Evolutionary conservation across 2,888 invertebrate genomes (phyloP), one percentile per base, ranked within the genome.

Genomic region (Podotricha telesiphe): DNA sequence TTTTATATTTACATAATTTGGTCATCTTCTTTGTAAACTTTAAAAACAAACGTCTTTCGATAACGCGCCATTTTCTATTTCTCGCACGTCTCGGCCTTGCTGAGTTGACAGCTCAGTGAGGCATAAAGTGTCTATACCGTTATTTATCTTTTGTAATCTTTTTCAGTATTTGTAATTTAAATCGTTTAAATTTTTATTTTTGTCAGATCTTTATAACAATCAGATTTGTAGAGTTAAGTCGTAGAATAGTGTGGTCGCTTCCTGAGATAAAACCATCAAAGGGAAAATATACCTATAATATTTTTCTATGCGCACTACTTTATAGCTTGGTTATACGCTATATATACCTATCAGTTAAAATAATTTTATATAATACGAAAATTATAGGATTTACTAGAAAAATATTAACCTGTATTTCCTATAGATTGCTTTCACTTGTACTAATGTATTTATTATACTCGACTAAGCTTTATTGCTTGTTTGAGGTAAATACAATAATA

Each of bases 61-160:
- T 69, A 69, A 69, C 72, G 67, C 66, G 64, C 67, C 72, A 66
- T 56, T 69, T 69, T 71, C 70, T 76, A 75, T 74, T 76, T 72
- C 61, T 55, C 67, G 53, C 74, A 69, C 68, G 73, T 70, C 51
- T 71, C 70, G 68, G 71, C 74, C 74, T 74, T 72, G 69, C 59
- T 22, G 62, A 72, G 73, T 73, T 72, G 73, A 75, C 63, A 70
- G 69, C 67, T 56, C 61, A 67, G 56, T 65, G 71, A 68, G 53
- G 64, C 28, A 66, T 50, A 61, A 69, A 69, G 66, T 55, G 40
- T 67, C 64, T 67, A 72, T 72, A 73, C 71, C 68, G 64, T 56
- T 48, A 56, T 71, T 63, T 69, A 71, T 67, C 68, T 69, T 69
- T 74, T 73, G 37, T 72, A 69, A 53, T 28, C 15, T 19, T 28